Percentiles rank a stretch among this genome's conserved stretches.
phyloP scores from a whole-genome alignment of 2,888 invertebrate species.

The Silvanus unidentatus region DNA sequence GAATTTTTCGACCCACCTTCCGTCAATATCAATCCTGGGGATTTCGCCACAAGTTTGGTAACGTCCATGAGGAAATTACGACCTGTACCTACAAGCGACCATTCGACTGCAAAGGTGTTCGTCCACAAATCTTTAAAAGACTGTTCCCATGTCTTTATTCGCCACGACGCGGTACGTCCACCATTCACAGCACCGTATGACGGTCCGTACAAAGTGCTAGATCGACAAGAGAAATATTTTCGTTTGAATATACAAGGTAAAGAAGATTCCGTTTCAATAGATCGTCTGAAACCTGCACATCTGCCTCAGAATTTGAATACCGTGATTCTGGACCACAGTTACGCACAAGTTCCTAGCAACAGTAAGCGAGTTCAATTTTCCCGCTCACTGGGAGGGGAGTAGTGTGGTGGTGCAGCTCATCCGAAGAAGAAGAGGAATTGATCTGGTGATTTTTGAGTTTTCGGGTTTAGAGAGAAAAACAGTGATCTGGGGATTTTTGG shows the following conservation, averaged over 20 bases:
- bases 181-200: conserved; percentile 23
- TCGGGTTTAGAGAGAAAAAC: no score
- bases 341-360: no score
- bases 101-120: neutral
- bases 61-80: conserved; percentile 5
- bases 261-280: conserved; percentile 15
- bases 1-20: neutral
- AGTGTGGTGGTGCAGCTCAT: neutral
- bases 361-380: no score
- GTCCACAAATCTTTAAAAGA: no score
- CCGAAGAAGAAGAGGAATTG: no score
- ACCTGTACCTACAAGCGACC: conserved; percentile 7
- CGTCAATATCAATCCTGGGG: neutral
- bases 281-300: conserved; percentile 23
- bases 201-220: conserved; percentile 22
- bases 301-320: no score
- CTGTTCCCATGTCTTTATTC: conserved; percentile 38
- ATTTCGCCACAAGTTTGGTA: conserved; percentile 6
- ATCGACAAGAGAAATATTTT: conserved; percentile 15
- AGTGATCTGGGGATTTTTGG: no score
- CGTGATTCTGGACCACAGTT: no score
- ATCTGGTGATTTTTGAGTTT: no score
- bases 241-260: conserved; percentile 15
- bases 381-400: neutral
- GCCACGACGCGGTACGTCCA: conserved; percentile 18